Evolutionary conservation across 2,888 invertebrate genomes (phyloP).

Genomic region (Diarsia mendica): DNA sequence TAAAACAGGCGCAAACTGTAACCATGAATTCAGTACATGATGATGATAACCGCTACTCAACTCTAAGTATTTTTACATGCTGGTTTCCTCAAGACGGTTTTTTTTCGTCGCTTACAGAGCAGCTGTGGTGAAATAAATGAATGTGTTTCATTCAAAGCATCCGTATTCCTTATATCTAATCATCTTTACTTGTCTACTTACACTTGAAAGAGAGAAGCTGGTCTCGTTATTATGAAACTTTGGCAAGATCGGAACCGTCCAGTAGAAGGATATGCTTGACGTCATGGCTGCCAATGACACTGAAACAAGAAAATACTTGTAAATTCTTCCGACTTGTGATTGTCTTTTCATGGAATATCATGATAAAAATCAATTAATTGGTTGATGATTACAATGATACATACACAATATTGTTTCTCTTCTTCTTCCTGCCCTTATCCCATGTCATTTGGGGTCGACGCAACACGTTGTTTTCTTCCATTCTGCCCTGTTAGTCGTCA

Average conservation of each 20-base stretch:
- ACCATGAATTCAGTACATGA: no score
- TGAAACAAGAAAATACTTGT: conserved; percentile 55
- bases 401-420: no score
- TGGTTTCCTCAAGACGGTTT: background rate
- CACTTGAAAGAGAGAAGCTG: conserved; percentile 72
- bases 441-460: no score
- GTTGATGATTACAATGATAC: no score
- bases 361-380: no score
- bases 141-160: background rate
- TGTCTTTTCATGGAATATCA: background rate
- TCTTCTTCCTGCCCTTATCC: no score
- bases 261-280: conserved; percentile 75
- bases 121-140: background rate
- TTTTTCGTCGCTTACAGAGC: background rate
- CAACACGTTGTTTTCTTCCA: no score
- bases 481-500: no score
- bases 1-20: background rate
- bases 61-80: background rate
- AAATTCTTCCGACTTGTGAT: background rate
- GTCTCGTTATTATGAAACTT: conserved; percentile 77
- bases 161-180: no score
- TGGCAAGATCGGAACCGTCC: conserved; percentile 79
- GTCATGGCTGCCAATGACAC: conserved; percentile 80
- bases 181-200: conserved; percentile 61
- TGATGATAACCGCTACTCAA: background rate